phyloP scores from a whole-genome alignment of 2,888 invertebrate species.

The Drosophila mercatorum region DNA sequence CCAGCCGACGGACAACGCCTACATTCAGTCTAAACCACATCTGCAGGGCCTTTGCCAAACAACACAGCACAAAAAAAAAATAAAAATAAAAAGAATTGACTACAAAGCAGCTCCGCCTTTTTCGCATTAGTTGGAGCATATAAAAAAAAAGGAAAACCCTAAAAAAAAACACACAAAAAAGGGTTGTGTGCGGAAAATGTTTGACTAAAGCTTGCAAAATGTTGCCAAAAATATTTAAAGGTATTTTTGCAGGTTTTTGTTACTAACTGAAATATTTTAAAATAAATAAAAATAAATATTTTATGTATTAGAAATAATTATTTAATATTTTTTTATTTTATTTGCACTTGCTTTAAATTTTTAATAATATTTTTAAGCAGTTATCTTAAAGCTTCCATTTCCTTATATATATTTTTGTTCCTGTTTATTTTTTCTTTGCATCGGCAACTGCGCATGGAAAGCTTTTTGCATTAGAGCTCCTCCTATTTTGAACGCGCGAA shows the following conservation, averaged over 20 bases:
- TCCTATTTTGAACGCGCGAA: constrained; percentile 83
- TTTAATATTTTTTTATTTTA: not conserved
- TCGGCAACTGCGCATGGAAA: constrained; percentile 73
- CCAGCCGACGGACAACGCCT: constrained; percentile 56
- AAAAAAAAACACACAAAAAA: constrained; percentile 13
- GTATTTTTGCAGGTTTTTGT: not conserved
- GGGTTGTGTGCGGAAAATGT: constrained; percentile 25
- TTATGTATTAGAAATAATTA: too few relatives aligned
- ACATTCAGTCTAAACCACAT: constrained; percentile 30
- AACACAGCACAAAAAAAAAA: constrained; percentile 8
- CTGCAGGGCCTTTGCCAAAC: constrained; percentile 28
- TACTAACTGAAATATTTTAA: not conserved
- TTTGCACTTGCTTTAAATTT: not conserved
- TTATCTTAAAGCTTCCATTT: constrained; percentile 21
- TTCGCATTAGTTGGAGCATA: constrained; percentile 61
- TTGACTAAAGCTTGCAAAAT: constrained; percentile 3
- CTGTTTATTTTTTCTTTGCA: constrained; percentile 22
- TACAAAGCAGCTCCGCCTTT: constrained; percentile 67
- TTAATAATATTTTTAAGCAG: not conserved
- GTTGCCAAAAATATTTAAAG: constrained; percentile 27
- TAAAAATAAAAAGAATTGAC: constrained; percentile 25
- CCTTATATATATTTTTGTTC: constrained; percentile 20
- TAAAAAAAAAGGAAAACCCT: constrained; percentile 7
- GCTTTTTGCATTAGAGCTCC: constrained; percentile 76
- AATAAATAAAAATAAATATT: not conserved